Percentiles rank a stretch among this genome's conserved stretches.
Conservation (phyloP, 2,888 invertebrate species). For the Boloria euphrosyne region DNA sequence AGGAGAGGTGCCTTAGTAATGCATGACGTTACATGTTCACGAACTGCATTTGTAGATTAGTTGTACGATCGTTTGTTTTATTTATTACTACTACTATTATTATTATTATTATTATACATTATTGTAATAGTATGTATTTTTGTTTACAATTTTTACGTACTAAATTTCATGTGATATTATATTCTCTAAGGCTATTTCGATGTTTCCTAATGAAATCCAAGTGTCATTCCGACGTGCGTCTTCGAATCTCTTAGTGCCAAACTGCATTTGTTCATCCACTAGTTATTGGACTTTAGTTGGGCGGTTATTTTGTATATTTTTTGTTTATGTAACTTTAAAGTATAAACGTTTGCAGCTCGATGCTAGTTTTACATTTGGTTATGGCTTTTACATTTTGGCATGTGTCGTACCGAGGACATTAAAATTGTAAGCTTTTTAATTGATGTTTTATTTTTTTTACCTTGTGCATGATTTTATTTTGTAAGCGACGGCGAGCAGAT, state of each 20-base stretch:
- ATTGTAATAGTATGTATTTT: constrained; percentile 69
- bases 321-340: constrained; percentile 73
- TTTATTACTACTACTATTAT: constrained; percentile 58
- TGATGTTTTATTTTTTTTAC: constrained; percentile 66
- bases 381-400: constrained; percentile 76
- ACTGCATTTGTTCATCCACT: constrained; percentile 61
- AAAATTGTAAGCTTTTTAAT: constrained; percentile 79
- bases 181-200: constrained; percentile 69
- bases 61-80: constrained; percentile 75
- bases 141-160: constrained; percentile 71
- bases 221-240: constrained; percentile 61
- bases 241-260: constrained; percentile 78
- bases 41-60: constrained; percentile 79
- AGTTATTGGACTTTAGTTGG: constrained; percentile 22
- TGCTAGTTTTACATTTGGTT: constrained; percentile 59
- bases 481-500: constrained; percentile 59
- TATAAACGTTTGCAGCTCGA: constrained; percentile 52
- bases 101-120: constrained; percentile 71
- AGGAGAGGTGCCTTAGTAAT: constrained; percentile 71
- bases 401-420: constrained; percentile 76
- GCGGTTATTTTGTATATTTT: constrained; percentile 62
- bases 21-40: constrained; percentile 70
- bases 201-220: constrained; percentile 55
- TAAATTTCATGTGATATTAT: constrained; percentile 80
- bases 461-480: constrained; percentile 60